Base-by-base conservation (phyloP, 2,888 invertebrate species). In the Onthophagus sagittarius region DNA sequence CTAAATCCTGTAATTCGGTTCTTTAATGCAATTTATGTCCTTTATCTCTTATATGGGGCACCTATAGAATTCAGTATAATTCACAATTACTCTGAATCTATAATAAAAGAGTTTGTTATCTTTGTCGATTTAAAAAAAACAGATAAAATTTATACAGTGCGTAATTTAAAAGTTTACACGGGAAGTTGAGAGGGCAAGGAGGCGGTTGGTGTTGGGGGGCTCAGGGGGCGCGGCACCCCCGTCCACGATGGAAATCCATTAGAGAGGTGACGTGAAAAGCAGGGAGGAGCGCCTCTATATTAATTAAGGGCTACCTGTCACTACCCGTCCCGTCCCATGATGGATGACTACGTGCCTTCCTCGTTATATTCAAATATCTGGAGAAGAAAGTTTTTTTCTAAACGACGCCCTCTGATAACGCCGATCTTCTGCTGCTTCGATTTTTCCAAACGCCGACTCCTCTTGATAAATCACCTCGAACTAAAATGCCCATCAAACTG, bases 241-340 rank as follows among this genome's bases (percentile, higher is more conserved):
- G 67, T 23, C 67, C 67, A 67, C 31, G 67, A 67, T 81, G 82
- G 80, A 82, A 83, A 83, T 83, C 83, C 83, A 83, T 83, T 83
- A 83, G 83, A 81, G 81, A 81, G 82, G 82, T 83, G 82, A 83
- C 83, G 83, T 82, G 83, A 83, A 83, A 83, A 82, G 82, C 82
- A 81, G 82, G 82, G 83, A 81, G 83, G 82, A 82, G 82, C 83
- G 83, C 82, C 83, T 83, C 83, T 84, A 84, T 84, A 84, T 84
- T 84, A 84, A 84, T 84, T 84, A 84, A 83, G 83, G 84, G 82
- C 83, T 82, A 84, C 83, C 84, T 84, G 84, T 84, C 84, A 84
- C 82, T 81, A 81, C 80, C 81, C 82, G 82, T 80, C 82, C 81
- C 81, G 81, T 82, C 82, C 81, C 78, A 81, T 84, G 84, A 84